Percentiles rank a stretch among this genome's conserved stretches.
phyloP scores from a whole-genome alignment of 2,113 vertebrate species.

The Bufo gargarizans region DNA sequence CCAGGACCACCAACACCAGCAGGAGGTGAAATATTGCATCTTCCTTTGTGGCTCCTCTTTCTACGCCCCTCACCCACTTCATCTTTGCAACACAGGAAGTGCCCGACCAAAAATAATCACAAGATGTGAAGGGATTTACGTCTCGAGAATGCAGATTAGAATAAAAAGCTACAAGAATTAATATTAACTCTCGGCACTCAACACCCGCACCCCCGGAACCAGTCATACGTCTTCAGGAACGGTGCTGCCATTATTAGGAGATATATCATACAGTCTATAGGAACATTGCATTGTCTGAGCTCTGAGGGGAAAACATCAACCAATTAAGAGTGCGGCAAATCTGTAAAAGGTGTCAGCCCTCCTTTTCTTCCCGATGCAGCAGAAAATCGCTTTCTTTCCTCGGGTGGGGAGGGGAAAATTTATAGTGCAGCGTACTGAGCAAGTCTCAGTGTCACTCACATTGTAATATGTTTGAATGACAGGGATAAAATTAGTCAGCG shows the following conservation, averaged over 20 bases:
- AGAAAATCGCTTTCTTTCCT: conserved; percentile 10
- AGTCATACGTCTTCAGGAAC: background rate
- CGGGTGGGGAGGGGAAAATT: background rate
- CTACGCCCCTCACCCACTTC: background rate
- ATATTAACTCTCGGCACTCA: background rate
- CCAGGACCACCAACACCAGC: background rate
- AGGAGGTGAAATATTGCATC: background rate
- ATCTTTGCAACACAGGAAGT: background rate
- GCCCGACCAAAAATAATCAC: background rate
- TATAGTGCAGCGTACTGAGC: conserved; percentile 3
- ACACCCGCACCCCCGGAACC: background rate
- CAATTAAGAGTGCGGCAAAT: conserved; percentile 36
- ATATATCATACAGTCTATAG: background rate
- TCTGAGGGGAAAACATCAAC: conserved; percentile 11
- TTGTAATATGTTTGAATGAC: conserved; percentile 31
- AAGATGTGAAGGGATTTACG: background rate
- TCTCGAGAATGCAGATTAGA: background rate
- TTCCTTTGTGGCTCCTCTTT: background rate
- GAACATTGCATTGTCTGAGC: background rate
- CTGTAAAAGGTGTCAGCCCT: conserved; percentile 21
- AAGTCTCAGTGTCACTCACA: conserved; percentile 23
- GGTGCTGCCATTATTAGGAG: background rate
- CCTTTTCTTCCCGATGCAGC: background rate
- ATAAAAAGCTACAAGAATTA: background rate
- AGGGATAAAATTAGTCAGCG: conserved; percentile 39